Evolutionary conservation across 2,888 invertebrate species (phyloP), one percentile per base, ranked within the genome.

Genomic region (Scaptomyza flava): DNA sequence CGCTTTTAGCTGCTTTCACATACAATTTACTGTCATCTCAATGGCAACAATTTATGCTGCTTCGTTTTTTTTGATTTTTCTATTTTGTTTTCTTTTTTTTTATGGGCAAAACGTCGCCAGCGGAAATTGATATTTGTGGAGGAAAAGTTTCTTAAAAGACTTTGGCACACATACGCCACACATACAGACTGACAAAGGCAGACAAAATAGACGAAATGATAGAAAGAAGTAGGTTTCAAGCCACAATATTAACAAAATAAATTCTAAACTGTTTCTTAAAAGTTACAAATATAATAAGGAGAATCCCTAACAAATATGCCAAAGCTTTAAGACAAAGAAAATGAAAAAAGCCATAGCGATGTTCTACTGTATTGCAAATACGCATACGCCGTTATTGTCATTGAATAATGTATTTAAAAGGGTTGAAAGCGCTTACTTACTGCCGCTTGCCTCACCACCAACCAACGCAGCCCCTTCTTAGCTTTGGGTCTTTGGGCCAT

Each of bases 81-180:
- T 36, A 1, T 33, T 33, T 33, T 11, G 11, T 34, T 12, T 7
- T 38, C 36, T n/a, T 41, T 65, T 41, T 65, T 81, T 82, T 81
- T 81, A 83, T 81, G 81, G 79, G 62, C 65, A 81, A 83, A 81
- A 79, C 72, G 83, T 83, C 81, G 81, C 77, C 79, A 74, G 76
- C 77, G 88, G 87, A 88, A 88, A 88, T 88, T 88, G 88, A 88
- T 88, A 88, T 88, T 88, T 88, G 75, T 79, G 79, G 45, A 72
- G 70, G 64, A 70, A 72, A 81, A 85, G 70, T 79, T 79, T 67
- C 52, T 9, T 59, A 73, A 73, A 76, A 76, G 78, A 70, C 68
- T 79, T 75, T 81, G 69, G 79, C 77, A 81, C 63, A 79, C 68
- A 77, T 65, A 59, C 64, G 58, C 53, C 45, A 42, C 17, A 36